These are phyloP conservation scores for Labroides dimidiatus DNA, from an alignment of 2,797 vertebrate genomes.

Conservation along the genomic window DNA sequence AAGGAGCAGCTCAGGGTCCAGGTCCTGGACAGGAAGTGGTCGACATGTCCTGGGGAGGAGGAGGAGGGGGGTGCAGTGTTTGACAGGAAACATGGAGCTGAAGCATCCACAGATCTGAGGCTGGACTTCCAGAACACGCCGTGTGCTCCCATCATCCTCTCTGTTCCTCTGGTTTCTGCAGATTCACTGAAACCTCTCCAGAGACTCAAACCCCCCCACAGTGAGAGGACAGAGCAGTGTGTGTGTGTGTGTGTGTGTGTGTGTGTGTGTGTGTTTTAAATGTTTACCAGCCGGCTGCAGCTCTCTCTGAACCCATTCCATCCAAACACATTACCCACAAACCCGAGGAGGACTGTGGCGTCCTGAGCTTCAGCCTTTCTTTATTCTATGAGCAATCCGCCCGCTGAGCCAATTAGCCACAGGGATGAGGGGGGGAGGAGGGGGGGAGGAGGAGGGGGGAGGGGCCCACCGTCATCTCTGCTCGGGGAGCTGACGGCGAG, in stretches of 20 bases:
- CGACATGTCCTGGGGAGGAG: too few species aligned
- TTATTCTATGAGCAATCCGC: slow-evolving; percentile 60
- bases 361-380: slow-evolving; percentile 5
- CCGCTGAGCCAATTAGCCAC: slow-evolving; percentile 70
- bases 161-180: too few species aligned
- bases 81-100: too few species aligned
- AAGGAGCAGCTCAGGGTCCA: too few species aligned
- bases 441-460: background rate
- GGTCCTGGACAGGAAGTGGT: too few species aligned
- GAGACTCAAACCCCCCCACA: too few species aligned
- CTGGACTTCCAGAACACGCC: too few species aligned
- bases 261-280: slow-evolving; percentile 9
- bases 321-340: slow-evolving; percentile 71
- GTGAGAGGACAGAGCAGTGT: background rate
- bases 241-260: background rate
- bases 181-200: too few species aligned
- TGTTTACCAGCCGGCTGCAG: slow-evolving; percentile 55
- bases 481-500: slow-evolving; percentile 23
- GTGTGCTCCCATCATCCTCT: too few species aligned
- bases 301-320: slow-evolving; percentile 70
- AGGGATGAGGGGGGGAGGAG: slow-evolving; percentile 5
- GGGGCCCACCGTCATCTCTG: slow-evolving; percentile 27
- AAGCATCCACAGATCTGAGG: too few species aligned
- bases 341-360: slow-evolving; percentile 8
- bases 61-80: too few species aligned